Conservation (phyloP, 2,888 invertebrate species). For the Conops quadrifasciatus region DNA sequence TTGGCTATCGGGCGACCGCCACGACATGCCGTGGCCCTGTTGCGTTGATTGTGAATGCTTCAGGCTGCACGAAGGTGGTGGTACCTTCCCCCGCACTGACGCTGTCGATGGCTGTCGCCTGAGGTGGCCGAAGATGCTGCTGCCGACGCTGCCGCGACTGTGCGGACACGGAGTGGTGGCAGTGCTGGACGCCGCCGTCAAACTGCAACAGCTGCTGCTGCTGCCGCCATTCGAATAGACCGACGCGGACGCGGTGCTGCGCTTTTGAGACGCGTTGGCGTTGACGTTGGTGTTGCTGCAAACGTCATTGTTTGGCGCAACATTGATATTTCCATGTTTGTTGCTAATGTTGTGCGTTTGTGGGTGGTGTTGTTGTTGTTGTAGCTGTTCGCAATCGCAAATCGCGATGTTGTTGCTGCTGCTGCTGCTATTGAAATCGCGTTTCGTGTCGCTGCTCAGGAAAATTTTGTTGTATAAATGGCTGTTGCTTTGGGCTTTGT, state of each 20-base stretch:
- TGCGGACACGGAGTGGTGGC: slow-evolving; percentile 46
- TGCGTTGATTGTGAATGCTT: slow-evolving; percentile 49
- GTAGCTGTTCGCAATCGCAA: too few relatives aligned
- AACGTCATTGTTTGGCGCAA: not conserved
- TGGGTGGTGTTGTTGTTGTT: slow-evolving; percentile 1
- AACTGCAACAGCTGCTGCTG: slow-evolving; percentile 22
- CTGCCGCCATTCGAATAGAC: slow-evolving; percentile 44
- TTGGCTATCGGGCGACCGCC: slow-evolving; percentile 44
- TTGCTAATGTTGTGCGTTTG: slow-evolving; percentile 30
- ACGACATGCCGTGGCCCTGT: slow-evolving; percentile 45
- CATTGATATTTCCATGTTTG: too few relatives aligned
- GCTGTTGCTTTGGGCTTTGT: slow-evolving; percentile 38
- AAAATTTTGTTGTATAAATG: slow-evolving; percentile 8
- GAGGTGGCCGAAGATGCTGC: slow-evolving; percentile 45
- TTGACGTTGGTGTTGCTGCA: not conserved
- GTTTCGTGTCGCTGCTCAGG: slow-evolving; percentile 36
- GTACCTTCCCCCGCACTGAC: slow-evolving; percentile 49
- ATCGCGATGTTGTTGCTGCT: slow-evolving; percentile 34
- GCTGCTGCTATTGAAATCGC: not conserved
- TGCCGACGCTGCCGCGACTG: slow-evolving; percentile 49
- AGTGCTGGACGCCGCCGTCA: slow-evolving; percentile 39
- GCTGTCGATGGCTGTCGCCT: slow-evolving; percentile 50
- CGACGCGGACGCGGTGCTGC: slow-evolving; percentile 37
- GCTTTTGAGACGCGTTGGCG: not conserved
- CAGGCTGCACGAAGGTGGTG: slow-evolving; percentile 40